Conservation (phyloP, 2,888 invertebrate genomes). For the Ophioninae sp. region DNA sequence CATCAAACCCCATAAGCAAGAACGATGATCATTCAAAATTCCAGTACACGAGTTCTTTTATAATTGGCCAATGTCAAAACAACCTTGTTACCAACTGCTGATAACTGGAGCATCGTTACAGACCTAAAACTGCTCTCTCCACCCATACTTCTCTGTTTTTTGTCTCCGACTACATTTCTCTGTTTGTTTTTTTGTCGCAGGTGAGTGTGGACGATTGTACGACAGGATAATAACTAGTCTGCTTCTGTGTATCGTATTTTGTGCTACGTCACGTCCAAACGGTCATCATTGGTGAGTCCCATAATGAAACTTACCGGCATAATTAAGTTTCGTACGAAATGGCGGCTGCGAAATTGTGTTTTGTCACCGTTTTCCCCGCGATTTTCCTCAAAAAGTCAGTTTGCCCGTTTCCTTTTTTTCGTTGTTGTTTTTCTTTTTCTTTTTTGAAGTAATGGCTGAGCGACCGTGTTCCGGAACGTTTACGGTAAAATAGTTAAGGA, state of each 20-base stretch:
- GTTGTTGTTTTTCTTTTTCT: too few relatives aligned
- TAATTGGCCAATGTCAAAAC: neutral
- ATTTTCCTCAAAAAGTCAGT: slow-evolving; percentile 50
- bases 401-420: slow-evolving; percentile 24
- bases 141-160: neutral
- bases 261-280: neutral
- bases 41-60: neutral
- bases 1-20: neutral
- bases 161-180: slow-evolving; percentile 18
- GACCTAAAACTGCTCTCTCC: too few relatives aligned
- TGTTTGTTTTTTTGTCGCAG: slow-evolving; percentile 55
- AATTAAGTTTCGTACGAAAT: neutral
- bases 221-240: slow-evolving; percentile 11
- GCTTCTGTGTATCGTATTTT: neutral
- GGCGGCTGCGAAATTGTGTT: neutral
- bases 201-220: slow-evolving; percentile 55
- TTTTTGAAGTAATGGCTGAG: slow-evolving; percentile 51
- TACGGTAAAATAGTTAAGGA: slow-evolving; percentile 35
- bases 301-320: slow-evolving; percentile 1
- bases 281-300: slow-evolving; percentile 43
- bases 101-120: neutral
- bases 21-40: neutral
- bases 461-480: slow-evolving; percentile 18
- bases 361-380: slow-evolving; percentile 19
- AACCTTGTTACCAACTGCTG: neutral